Conservation (phyloP, 2,113 vertebrate genomes). For the Paracanthobrama guichenoti region DNA sequence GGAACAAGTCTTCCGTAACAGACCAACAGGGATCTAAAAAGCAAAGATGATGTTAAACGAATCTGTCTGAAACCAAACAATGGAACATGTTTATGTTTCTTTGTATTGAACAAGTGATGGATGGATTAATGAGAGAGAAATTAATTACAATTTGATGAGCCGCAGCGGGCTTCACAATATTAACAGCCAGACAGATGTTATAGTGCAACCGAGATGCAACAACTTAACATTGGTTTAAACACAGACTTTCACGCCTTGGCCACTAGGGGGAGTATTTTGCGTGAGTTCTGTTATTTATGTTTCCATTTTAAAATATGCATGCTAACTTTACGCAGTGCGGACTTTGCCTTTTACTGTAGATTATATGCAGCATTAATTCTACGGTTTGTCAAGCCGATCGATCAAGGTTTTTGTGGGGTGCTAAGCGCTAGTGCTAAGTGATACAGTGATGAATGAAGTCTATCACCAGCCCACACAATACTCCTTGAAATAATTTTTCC, state of each 20-base stretch:
- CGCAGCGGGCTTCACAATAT: constrained; percentile 1
- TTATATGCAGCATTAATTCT: constrained; percentile 56
- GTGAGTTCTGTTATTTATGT: not conserved
- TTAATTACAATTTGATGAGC: constrained; percentile 4
- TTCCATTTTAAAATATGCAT: not conserved
- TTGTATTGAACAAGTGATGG: not conserved
- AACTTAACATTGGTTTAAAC: not conserved
- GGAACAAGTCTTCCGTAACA: not conserved
- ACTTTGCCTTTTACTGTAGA: constrained; percentile 42
- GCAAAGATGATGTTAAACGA: not conserved
- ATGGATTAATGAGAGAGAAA: constrained; percentile 23
- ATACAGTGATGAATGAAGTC: too few relatives aligned
- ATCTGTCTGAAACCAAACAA: not conserved
- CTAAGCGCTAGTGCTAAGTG: not conserved
- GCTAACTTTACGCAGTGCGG: not conserved
- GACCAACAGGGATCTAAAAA: not conserved
- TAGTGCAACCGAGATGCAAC: not conserved
- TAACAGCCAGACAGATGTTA: constrained; percentile 14
- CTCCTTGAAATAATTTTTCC: constrained; percentile 54
- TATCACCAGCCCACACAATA: constrained; percentile 4
- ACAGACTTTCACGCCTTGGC: not conserved
- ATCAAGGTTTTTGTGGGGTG: constrained; percentile 47
- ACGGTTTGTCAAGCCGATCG: constrained; percentile 47
- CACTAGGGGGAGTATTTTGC: constrained; percentile 44
- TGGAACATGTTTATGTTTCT: not conserved